Evolutionary conservation across 2,888 invertebrate genomes (phyloP), one percentile per base, ranked within the genome.

Genomic region (Nyleta sp.): DNA sequence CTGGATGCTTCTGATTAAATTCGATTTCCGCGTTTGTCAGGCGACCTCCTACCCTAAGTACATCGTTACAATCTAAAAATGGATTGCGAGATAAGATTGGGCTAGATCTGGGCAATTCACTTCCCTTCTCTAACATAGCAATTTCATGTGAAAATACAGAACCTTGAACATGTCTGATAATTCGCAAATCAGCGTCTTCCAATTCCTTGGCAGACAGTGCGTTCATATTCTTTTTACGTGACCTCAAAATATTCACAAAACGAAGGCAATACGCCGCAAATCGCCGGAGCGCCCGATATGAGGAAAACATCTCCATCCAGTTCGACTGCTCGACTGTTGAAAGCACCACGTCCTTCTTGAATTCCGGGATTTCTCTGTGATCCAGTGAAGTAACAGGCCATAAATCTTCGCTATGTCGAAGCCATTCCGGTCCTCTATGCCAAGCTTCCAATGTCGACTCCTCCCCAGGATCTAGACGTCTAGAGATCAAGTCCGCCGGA

Each of bases 231-330:
- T 48, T 44, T 20, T 44, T 10, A 7, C 20, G 18, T 44, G 13
- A 52, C 17, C 17, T 28, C 4, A 17, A 24, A 33, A 31, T 52
- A 17, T 15, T 18, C 2, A 53, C 22, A 11, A 17, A 60, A n/a
- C 60, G 42, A n/a, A 48, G 7, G 7, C 31, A 46, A 8, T 33
- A 22, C 11, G 46, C 46, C 8, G 22, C 48, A 3, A 46, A n/a
- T 35, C 46, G 33, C 15, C 22, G 28, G 10, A 60, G 48, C 7
- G 35, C 35, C 13, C 35, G 18, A 48, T 35, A 60, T 1, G 60
- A 46, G 5, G 48, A 60, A 35, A 24, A 60, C 13, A 6, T 46
- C 15, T 60, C 7, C 60, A 48, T 48, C 60, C 60, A 60, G 15
- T 60, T 11, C 2, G 13, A n/a, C 7, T 59, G 18, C 4, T n/a